These are phyloP conservation scores for Argentina silus DNA, from an alignment of 2,797 vertebrate genomes.

Conservation along the genomic window DNA sequence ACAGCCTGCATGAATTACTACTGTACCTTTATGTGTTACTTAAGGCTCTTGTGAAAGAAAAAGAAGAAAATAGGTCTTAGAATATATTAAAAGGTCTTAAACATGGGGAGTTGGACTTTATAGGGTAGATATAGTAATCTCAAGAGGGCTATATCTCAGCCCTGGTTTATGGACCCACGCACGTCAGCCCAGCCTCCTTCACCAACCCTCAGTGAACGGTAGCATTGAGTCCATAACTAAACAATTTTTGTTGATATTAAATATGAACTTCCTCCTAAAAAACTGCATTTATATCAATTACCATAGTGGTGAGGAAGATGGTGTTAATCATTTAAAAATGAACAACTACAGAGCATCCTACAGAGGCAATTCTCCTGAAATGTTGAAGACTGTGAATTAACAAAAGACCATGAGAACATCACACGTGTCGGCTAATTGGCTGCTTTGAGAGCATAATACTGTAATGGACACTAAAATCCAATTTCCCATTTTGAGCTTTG, in stretches of 20 bases:
- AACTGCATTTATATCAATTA: no score
- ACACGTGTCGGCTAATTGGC: neutral
- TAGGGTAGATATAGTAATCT: constrained; percentile 68
- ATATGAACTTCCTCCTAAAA: neutral
- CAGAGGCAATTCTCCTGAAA: no score
- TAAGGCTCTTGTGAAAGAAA: constrained; percentile 46
- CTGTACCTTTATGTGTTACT: constrained; percentile 34
- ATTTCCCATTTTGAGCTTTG: no score
- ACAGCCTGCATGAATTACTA: constrained; percentile 45
- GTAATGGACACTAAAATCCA: neutral
- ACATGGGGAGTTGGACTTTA: constrained; percentile 57
- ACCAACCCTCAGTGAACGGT: constrained; percentile 37
- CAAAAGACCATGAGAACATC: neutral
- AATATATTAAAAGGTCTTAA: constrained; percentile 60
- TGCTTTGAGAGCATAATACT: neutral
- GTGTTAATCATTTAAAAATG: neutral
- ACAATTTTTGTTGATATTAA: constrained; percentile 16
- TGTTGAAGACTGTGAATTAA: no score
- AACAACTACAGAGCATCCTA: neutral
- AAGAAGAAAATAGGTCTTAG: constrained; percentile 47
- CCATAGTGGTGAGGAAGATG: neutral
- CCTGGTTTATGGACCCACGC: constrained; percentile 43
- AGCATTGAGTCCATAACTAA: neutral
- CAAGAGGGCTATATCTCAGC: constrained; percentile 64
- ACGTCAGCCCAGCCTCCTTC: constrained; percentile 23